These are phyloP conservation scores for Pyrochroa serraticornis DNA, from an alignment of 2,888 invertebrate species.

Conservation along the genomic window DNA sequence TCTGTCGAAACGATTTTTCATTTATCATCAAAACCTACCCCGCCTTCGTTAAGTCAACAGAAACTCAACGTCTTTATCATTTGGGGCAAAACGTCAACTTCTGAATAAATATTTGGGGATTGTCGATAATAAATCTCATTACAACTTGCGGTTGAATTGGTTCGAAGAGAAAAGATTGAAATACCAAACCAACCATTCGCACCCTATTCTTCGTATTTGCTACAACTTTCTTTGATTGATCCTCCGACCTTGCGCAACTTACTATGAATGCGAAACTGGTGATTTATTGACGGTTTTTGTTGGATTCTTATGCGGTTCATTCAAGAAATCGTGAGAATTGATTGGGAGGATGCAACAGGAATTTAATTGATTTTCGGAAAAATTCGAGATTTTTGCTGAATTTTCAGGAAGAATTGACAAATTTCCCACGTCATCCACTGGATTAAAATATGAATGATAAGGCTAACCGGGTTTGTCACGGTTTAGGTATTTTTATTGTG, in stretches of 20 bases:
- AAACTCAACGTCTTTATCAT: not conserved
- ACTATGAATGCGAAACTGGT: conserved; percentile 15
- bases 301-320: conserved; percentile 42
- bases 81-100: conserved; percentile 37
- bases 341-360: not conserved
- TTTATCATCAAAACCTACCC: too few species aligned
- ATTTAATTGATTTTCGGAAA: conserved; percentile 6
- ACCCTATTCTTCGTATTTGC: conserved; percentile 13
- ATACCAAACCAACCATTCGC: conserved; percentile 12
- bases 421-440: conserved; percentile 39
- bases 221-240: conserved; percentile 13
- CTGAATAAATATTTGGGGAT: conserved; percentile 50
- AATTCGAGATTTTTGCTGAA: too few species aligned
- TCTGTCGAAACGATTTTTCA: too few species aligned
- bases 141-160: conserved; percentile 45
- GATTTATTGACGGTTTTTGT: conserved; percentile 29
- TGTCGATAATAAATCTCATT: conserved; percentile 50
- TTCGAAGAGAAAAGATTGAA: conserved; percentile 22
- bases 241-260: conserved; percentile 22
- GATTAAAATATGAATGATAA: conserved; percentile 38
- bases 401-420: conserved; percentile 11
- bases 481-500: conserved; percentile 42
- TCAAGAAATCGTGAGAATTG: conserved; percentile 41
- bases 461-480: conserved; percentile 41
- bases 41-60: conserved; percentile 12